These are phyloP conservation scores for Standfussiana lucernea DNA, from an alignment of 2,888 invertebrate genomes.

Conservation along the genomic window DNA sequence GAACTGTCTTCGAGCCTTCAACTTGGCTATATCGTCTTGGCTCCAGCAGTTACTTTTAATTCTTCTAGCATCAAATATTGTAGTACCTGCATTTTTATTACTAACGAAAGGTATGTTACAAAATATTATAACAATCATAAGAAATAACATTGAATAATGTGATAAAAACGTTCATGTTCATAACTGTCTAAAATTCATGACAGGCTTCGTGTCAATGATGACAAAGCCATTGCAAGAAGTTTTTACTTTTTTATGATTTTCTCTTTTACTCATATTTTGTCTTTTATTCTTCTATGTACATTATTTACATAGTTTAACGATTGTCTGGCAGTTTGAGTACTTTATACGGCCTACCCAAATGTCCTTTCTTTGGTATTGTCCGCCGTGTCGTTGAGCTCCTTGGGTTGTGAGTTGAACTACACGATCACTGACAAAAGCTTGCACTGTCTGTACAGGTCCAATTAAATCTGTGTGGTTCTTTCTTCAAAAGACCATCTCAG, in stretches of 20 bases:
- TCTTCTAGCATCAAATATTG: conserved; percentile 78
- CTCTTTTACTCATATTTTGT: no score
- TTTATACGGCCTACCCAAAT: no score
- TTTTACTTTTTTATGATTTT: conserved; percentile 9
- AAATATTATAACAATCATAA: conserved; percentile 76
- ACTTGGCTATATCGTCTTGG: conserved; percentile 80
- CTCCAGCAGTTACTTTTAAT: conserved; percentile 79
- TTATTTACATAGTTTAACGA: no score
- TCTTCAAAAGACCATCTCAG: no score
- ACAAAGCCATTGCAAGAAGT: conserved; percentile 12
- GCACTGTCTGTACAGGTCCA: no score
- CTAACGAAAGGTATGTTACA: conserved; percentile 66
- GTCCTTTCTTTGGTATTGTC: no score
- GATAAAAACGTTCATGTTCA: conserved; percentile 63
- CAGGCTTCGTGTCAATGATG: conserved; percentile 37
- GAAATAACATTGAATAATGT: conserved; percentile 80
- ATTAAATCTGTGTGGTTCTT: no score
- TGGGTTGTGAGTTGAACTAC: no score
- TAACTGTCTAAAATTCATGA: conserved; percentile 51
- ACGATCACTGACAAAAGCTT: no score
- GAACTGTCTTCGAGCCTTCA: conserved; percentile 81
- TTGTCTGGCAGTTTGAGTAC: no score
- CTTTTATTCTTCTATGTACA: no score
- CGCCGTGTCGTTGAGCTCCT: no score
- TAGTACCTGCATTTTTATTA: conserved; percentile 79